Evolutionary conservation across 2,797 vertebrate genomes (phyloP).

Genomic region (Ptychadena robeensis): DNA sequence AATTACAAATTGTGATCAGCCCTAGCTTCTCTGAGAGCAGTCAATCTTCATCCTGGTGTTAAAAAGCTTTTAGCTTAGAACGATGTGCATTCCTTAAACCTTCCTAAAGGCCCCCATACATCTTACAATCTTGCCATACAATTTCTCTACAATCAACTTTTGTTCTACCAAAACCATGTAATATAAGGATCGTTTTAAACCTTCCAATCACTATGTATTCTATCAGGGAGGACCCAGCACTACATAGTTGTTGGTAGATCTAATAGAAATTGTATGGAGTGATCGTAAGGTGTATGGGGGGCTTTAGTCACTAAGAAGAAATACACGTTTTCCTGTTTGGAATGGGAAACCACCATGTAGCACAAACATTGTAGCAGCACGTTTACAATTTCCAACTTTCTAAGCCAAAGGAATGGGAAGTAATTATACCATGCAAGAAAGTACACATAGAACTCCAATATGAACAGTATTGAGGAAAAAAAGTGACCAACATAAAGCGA

Average conservation of each 20-base stretch:
- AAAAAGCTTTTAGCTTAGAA: neutral
- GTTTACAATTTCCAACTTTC: slow-evolving; percentile 64
- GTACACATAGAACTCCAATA: slow-evolving; percentile 63
- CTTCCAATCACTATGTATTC: too few species aligned
- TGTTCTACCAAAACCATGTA: too few species aligned
- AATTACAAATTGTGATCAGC: neutral
- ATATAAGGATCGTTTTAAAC: too few species aligned
- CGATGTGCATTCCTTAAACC: neutral
- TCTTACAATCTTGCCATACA: too few species aligned
- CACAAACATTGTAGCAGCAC: slow-evolving; percentile 39
- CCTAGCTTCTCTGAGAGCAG: neutral
- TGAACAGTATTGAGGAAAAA: slow-evolving; percentile 52
- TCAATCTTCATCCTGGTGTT: neutral
- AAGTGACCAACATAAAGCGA: slow-evolving; percentile 68
- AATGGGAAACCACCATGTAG: slow-evolving; percentile 53
- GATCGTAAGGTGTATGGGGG: too few species aligned
- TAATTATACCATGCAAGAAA: slow-evolving; percentile 65
- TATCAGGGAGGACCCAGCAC: too few species aligned
- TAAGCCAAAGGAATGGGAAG: slow-evolving; percentile 62
- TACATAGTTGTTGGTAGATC: too few species aligned
- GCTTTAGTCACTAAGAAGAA: slow-evolving; percentile 35
- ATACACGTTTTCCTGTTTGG: neutral
- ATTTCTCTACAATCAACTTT: too few species aligned
- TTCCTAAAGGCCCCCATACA: too few species aligned
- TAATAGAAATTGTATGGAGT: too few species aligned